Base-by-base conservation (phyloP, 2,797 vertebrate genomes). In the Cossypha dichroa region DNA sequence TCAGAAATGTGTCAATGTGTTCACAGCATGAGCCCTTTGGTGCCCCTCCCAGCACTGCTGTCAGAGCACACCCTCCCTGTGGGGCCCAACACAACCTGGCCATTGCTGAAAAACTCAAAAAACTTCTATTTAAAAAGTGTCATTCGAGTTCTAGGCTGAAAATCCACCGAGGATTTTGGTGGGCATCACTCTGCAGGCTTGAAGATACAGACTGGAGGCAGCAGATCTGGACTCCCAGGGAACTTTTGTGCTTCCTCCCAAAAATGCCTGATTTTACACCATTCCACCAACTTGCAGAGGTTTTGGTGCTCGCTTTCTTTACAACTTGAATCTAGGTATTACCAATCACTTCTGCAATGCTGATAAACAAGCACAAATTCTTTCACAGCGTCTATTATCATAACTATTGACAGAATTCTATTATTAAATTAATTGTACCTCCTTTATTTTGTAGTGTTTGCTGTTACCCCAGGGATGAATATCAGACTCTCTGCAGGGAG, bases 1-100 rank as follows among this genome's bases (percentile, higher is more conserved):
- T 36, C 14, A 79, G 86, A 81, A 81, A 75, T 6, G 31, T 17
- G 34, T 23, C 15, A 15, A 34, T 0, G 8, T 40, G 67, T 56
- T 82, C 63, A 15, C 21, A 85, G 68, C 31, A 34, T 1, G 45
- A 63, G 23, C 46, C 2, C 0, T 15, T 16, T 38, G 36, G 22
- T 74, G 59, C 40, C 41, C 25, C 29, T 5, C 20, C 55, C 11
- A 20, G 38, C 63, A 48, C 15, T 5, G n/a, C 21, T 11, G 3
- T 3, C 62, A 85, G 46, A 60, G 28, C 25, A 26, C 36, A 51
- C 13, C 15, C 41, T 21, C 0, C 0, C 8, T 12, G 13, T 12
- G 68, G 12, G n/a, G 11, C 23, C 21, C 63, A 43, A n/a, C 31
- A 36, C 0, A 2, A 49, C 9, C 40, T 33, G 17, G 20, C 31